Percentiles rank a stretch among this genome's conserved stretches.
Evolutionary conservation across 2,888 invertebrate genomes (phyloP).

Genomic region (Nycteola revayana): DNA sequence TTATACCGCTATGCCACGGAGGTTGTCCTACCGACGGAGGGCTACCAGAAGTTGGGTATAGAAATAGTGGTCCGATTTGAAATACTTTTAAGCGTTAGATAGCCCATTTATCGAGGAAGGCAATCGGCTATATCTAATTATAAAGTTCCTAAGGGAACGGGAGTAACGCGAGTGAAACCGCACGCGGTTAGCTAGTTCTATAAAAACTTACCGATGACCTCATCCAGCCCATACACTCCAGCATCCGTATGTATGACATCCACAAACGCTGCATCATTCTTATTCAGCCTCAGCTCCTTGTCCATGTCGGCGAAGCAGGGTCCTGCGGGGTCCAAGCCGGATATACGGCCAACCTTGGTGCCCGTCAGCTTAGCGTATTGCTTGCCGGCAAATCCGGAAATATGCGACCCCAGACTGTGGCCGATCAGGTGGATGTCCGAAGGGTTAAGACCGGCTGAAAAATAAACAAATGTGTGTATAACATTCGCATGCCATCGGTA

Average conservation of each 20-base stretch:
- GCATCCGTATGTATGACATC: constrained; percentile 63
- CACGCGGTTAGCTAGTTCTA: too few relatives aligned
- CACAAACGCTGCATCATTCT: constrained; percentile 56
- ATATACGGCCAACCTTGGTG: constrained; percentile 48
- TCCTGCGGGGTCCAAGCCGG: constrained; percentile 69
- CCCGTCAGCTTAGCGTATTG: constrained; percentile 50
- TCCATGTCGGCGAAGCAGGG: constrained; percentile 65
- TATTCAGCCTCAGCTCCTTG: constrained; percentile 39
- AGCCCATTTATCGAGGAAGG: too few relatives aligned
- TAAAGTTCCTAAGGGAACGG: too few relatives aligned
- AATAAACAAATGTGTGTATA: too few relatives aligned
- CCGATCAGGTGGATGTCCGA: constrained; percentile 61
- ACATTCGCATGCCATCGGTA: too few relatives aligned
- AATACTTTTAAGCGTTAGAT: too few relatives aligned
- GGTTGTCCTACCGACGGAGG: too few relatives aligned
- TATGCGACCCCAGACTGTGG: constrained; percentile 70
- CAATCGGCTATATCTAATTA: too few relatives aligned
- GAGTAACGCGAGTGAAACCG: too few relatives aligned
- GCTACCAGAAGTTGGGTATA: too few relatives aligned
- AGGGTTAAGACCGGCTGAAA: constrained; percentile 53
- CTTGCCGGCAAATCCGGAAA: constrained; percentile 63
- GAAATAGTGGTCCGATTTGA: too few relatives aligned
- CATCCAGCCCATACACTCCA: constrained; percentile 58
- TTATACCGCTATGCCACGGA: too few relatives aligned
- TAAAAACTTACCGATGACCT: constrained; percentile 58